Conservation (phyloP, 2,113 vertebrate species). For the Nannobrachium achirus region DNA sequence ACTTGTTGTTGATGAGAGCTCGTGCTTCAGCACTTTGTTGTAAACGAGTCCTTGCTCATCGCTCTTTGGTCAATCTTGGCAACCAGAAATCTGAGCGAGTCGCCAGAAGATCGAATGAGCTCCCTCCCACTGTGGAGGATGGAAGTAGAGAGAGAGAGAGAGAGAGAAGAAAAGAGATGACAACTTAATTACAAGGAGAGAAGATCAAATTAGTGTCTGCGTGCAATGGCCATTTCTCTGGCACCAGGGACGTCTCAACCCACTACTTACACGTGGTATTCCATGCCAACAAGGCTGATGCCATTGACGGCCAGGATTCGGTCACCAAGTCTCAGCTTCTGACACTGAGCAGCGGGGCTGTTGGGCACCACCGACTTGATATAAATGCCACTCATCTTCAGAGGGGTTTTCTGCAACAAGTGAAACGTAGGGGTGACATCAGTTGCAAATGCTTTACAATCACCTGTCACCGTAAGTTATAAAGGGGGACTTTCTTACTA, state of each 20-base stretch:
- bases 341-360: slow-evolving; percentile 76
- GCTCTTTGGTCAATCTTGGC: slow-evolving; percentile 67
- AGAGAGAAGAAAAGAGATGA: background rate
- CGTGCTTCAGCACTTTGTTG: slow-evolving; percentile 62
- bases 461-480: background rate
- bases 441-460: no score
- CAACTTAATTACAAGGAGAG: background rate
- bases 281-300: slow-evolving; percentile 79
- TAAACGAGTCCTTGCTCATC: slow-evolving; percentile 29
- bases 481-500: background rate
- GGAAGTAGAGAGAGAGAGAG: background rate
- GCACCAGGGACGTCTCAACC: no score
- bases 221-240: no score
- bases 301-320: slow-evolving; percentile 83
- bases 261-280: slow-evolving; percentile 73
- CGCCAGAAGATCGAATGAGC: slow-evolving; percentile 74
- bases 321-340: slow-evolving; percentile 73
- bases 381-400: slow-evolving; percentile 80
- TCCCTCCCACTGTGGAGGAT: slow-evolving; percentile 72
- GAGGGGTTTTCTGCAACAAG: slow-evolving; percentile 66
- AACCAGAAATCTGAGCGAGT: slow-evolving; percentile 75
- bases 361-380: slow-evolving; percentile 81
- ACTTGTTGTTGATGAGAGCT: background rate
- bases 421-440: background rate
- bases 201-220: background rate